phyloP scores from a whole-genome alignment of 37 sponge, comb jelly and placozoan species.

The Dysidea cf. avara region DNA sequence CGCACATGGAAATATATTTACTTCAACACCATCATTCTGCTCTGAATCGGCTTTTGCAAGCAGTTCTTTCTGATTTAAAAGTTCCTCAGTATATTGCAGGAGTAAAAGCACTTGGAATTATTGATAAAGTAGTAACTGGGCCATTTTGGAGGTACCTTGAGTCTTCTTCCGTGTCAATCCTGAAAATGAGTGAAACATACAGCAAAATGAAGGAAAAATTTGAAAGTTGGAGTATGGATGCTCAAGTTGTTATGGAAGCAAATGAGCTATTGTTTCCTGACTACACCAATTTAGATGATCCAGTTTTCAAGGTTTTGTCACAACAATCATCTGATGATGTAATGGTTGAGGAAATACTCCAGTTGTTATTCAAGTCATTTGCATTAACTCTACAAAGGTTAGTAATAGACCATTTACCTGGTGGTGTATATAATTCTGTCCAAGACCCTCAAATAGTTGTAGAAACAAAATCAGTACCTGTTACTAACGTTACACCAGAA shows the following conservation, averaged over 20 bases:
- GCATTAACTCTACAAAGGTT: not conserved
- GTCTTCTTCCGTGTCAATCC: too few relatives aligned
- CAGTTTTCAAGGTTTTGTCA: too few relatives aligned
- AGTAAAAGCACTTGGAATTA: constrained; percentile 34
- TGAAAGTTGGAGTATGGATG: too few relatives aligned
- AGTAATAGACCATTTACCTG: constrained; percentile 14
- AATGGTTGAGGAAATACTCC: not conserved
- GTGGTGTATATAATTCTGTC: not conserved
- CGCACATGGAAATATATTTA: constrained; percentile 13
- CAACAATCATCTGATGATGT: too few relatives aligned
- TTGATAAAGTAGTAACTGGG: constrained; percentile 46
- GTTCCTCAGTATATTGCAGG: constrained; percentile 24
- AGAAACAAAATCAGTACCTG: constrained; percentile 27
- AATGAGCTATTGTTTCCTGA: too few relatives aligned
- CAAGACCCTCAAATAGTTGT: not conserved
- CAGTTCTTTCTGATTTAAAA: constrained; percentile 26
- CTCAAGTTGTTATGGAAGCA: too few relatives aligned
- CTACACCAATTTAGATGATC: too few relatives aligned
- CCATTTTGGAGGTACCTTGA: constrained; percentile 41
- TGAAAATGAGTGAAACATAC: too few relatives aligned
- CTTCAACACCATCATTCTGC: not conserved
- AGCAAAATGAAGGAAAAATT: too few relatives aligned
- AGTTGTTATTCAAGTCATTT: constrained; percentile 9
- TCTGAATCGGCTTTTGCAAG: constrained; percentile 19
- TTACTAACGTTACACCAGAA: constrained; percentile 19